Base-by-base conservation (phyloP, 1,140 invertebrate genomes). In the Meteorus sp. region DNA sequence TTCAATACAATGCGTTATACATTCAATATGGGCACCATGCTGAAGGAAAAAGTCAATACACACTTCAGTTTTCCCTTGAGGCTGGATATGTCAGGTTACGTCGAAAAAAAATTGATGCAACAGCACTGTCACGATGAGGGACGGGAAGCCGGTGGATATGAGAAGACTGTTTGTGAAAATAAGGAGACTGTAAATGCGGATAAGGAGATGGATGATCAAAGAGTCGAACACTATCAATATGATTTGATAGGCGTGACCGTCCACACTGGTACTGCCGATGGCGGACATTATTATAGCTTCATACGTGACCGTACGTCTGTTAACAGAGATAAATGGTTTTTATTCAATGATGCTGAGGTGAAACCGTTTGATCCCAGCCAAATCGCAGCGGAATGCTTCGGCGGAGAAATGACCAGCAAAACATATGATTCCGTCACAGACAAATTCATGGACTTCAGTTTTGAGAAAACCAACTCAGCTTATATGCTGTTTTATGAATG, bases 1-100 rank as follows among this genome's bases (percentile, higher is more conserved):
- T 96, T 97, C 71, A 98, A 98, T 73, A 98, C 95, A 0, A 96
- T 98, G 94, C 84, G 95, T n/a, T 98, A 97, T 66, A 95, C 94
- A 0, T 98, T 97, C 73, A 97, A 97, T 75, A 97, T 97, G 94
- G 85, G 95, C 0, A 97, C 95, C 0, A 97, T 97, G 94, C 83
- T 94, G 7, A 97, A 97, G 71, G 95, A 98, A 75, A 98, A 97
- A 75, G 94, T 97, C 0, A 97, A 97, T 75, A 97, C 94, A 0
- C 94, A 97, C 71, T 98, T 97, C 73, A 96, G 94, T n/a, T 98
- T 97, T 79, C 95, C 95, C 0, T 84, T 97, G 73, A 81, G 89
- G 45, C 80, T 97, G 0, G 94, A 97, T 72, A 97, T 98, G 95
- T 89, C 91, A 0, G 90, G 91, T 11, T 98, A 97, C 73, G 91